Evolutionary conservation across 2,888 invertebrate genomes (phyloP), one percentile per base, ranked within the genome.

Genomic region (Dilophus febrilis): DNA sequence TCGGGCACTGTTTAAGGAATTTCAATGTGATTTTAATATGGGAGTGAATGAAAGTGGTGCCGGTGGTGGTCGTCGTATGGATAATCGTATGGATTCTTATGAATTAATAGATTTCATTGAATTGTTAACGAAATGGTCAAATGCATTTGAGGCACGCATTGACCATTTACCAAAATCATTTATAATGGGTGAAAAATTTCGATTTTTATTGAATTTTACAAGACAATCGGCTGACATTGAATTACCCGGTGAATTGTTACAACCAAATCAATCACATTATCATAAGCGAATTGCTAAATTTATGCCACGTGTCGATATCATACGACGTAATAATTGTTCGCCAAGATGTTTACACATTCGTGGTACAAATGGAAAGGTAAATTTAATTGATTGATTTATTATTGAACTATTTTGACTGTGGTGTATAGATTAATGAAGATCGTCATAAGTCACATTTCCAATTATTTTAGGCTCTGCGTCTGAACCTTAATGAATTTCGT

Each of bases 41-140:
- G n/a, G n/a, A n/a, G n/a, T n/a, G n/a, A n/a, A n/a, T n/a, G n/a
- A n/a, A n/a, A n/a, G n/a, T n/a, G n/a, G n/a, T n/a, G n/a, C n/a
- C n/a, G n/a, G n/a, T n/a, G n/a, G n/a, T n/a, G n/a, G n/a, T n/a
- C n/a, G n/a, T n/a, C n/a, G n/a, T n/a, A n/a, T n/a, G n/a, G n/a
- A n/a, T n/a, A 77, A 79, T 45, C 83, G 81, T 49, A 85, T 90
- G 7, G 86, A 85, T 37, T 83, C 91, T 11, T 83, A 86, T 70
- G 79, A 87, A 57, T 67, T 95, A 41, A 94, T 94, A 58, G 90
- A 87, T 60, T 70, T 95, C 42, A 95, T 95, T 53, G 81, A 77
- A 53, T 94, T 91, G 63, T 67, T 95, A 45, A 86, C 92, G 59
- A 92, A 94, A 56, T 95, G 95, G 95, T 91, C 94, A 51, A 90